Base-by-base conservation (phyloP, 2,113 vertebrate species). In the Pagrus major region DNA sequence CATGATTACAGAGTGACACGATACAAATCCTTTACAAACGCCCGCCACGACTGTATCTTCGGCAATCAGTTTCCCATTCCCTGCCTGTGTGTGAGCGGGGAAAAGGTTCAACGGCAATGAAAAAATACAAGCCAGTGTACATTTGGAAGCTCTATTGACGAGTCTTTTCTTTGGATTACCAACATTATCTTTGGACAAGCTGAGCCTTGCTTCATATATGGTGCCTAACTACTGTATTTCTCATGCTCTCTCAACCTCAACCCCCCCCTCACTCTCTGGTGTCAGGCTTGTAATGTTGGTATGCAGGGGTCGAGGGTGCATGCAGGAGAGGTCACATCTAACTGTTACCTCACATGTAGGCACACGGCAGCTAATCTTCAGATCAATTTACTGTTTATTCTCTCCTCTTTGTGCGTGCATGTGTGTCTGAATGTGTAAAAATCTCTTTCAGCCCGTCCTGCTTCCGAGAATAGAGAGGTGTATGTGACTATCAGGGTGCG, bases 381-480 rank as follows among this genome's bases (percentile, higher is more conserved):
- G n/a, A 49, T 87, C 59, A 16, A 71, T 49, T 63, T 73, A 51
- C 44, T 33, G 27, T 39, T 64, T 69, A 83, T 72, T 41, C 55
- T 58, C 54, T 25, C 11, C n/a, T 35, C 41, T 14, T 9, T 64
- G 44, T 37, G 35, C 41, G 23, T 14, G 6, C 44, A 54, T 74
- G 54, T 71, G 65, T 71, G 58, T 71, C 10, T 61, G 5, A 52
- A 56, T 59, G 63, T 64, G 61, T 31, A 51, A 64, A 79, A 77
- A 33, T 66, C n/a, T 35, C 25, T 29, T 21, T 23, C 11, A 6
- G 60, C 14, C 44, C 4, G 25, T 78, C 12, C 46, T 71, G 71
- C 44, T 35, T 84, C 70, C 72, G 12, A 71, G 67, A 78, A 88
- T 65, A 80, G 66, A 39, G 35, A 69, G 16, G 61, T 73, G 72